Base-by-base conservation (phyloP, 2,113 vertebrate genomes). In the Cisticola juncidis region DNA sequence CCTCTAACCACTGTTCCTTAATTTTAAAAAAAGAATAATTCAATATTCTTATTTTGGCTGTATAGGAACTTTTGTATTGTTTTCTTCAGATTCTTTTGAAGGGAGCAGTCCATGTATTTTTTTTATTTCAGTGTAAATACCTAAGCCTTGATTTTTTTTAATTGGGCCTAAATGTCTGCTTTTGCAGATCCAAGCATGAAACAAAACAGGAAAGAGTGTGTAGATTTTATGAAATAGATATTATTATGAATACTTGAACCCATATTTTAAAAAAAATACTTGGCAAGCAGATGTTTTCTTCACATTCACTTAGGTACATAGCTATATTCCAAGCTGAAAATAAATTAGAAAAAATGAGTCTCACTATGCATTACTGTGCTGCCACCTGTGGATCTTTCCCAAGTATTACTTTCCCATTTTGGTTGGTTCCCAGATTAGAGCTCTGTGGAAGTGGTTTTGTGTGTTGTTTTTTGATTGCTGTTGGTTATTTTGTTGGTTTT, bases 301-400 rank as follows among this genome's bases (percentile, higher is more conserved):
- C 42, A 12, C 9, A 11, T 70, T 82, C 40, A 42, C 13, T 86
- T 68, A 58, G 29, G 14, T 66, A 28, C 9, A 18, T 14, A 24
- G 8, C 57, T 91, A 3, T 58, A 50, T 35, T 84, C 26, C 61
- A 80, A 69, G 33, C 29, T 31, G 42, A 65, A 40, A 92, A 87
- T 71, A 74, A 28, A 11, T 9, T 9, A 29, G 11, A 40, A 71
- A 56, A 68, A 56, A 38, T 4, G 0, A 22, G 5, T 71, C 23
- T 88, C 6, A 2, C 68, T 57, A 71, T 82, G 57, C 12, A 23
- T 81, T 91, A 40, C 38, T 89, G 48, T 97, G 57, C 92, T 96
- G 92, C 96, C 95, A 91, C 92, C 95, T 95, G 85, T 90, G n/a
- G 96, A 80, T 91, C 8, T 94, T 92, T 87, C 18, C 9, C 6